Conservation (phyloP, 2,797 vertebrate species). For the Gadopsis bispinosus region DNA sequence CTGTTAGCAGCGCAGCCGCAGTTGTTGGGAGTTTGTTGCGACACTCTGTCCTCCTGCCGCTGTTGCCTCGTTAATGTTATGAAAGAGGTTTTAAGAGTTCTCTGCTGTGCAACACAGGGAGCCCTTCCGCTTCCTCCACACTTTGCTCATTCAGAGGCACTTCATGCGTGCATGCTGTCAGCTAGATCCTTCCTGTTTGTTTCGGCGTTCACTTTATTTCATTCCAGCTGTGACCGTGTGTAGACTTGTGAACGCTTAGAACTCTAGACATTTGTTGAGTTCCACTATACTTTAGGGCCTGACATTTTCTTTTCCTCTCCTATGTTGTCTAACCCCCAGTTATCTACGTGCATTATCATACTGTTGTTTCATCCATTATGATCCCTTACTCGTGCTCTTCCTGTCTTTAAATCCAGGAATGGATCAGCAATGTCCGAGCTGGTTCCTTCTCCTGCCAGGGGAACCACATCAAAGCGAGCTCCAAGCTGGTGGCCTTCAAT, state of each 20-base stretch:
- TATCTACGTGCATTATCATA: not conserved
- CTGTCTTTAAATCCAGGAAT: conserved; percentile 83
- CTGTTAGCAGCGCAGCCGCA: conserved; percentile 24
- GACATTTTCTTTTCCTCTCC: not conserved
- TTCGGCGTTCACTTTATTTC: conserved; percentile 3
- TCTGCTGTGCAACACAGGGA: conserved; percentile 58
- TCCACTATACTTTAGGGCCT: not conserved
- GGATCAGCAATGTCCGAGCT: conserved; percentile 88
- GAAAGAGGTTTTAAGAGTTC: conserved; percentile 64
- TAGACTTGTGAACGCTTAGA: conserved; percentile 2
- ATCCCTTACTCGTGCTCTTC: not conserved
- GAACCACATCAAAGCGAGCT: conserved; percentile 91
- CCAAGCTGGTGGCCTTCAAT: conserved; percentile 88
- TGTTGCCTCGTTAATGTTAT: conserved; percentile 62
- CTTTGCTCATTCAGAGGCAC: conserved; percentile 44
- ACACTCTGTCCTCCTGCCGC: conserved; percentile 29
- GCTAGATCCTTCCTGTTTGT: conserved; percentile 77
- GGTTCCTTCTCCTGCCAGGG: conserved; percentile 85
- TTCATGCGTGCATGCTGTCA: conserved; percentile 29
- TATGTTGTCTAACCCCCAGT: not conserved
- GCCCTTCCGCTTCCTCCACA: conserved; percentile 76
- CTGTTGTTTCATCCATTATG: not conserved
- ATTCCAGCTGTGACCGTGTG: conserved; percentile 35
- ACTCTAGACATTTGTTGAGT: conserved; percentile 28
- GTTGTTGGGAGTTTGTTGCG: conserved; percentile 34